phyloP scores from a whole-genome alignment of 2,113 vertebrate species.

The Menura novaehollandiae region DNA sequence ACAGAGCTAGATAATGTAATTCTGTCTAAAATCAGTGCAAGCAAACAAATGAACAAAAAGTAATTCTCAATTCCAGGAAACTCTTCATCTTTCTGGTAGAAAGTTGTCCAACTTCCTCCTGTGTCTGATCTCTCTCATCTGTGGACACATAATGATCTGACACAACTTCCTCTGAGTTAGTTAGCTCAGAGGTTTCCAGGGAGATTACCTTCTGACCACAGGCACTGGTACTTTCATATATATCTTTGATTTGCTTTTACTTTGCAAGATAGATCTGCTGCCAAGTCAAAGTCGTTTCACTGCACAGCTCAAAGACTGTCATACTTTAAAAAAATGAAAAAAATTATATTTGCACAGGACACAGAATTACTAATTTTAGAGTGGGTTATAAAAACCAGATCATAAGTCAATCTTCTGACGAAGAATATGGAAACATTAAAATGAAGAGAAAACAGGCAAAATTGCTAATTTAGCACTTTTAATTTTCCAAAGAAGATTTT shows the following conservation, averaged over 20 bases:
- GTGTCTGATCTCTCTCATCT: neutral
- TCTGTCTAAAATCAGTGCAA: neutral
- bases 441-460: neutral
- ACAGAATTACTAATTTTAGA: neutral
- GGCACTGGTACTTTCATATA: neutral
- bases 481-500: constrained; percentile 8
- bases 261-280: neutral
- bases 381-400: neutral
- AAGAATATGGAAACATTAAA: neutral
- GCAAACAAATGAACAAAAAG: neutral
- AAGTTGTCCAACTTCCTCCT: neutral
- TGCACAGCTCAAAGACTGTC: neutral
- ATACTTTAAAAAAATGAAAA: neutral
- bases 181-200: neutral
- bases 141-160: neutral
- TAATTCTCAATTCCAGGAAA: neutral
- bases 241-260: neutral
- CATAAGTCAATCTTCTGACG: neutral
- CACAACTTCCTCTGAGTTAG: neutral
- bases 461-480: neutral
- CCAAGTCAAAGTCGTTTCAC: neutral
- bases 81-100: neutral
- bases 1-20: neutral
- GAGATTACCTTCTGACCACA: neutral
- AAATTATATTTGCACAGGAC: neutral